Evolutionary conservation across 2,113 vertebrate genomes (phyloP).

Genomic region (Oreocharis arfaki): DNA sequence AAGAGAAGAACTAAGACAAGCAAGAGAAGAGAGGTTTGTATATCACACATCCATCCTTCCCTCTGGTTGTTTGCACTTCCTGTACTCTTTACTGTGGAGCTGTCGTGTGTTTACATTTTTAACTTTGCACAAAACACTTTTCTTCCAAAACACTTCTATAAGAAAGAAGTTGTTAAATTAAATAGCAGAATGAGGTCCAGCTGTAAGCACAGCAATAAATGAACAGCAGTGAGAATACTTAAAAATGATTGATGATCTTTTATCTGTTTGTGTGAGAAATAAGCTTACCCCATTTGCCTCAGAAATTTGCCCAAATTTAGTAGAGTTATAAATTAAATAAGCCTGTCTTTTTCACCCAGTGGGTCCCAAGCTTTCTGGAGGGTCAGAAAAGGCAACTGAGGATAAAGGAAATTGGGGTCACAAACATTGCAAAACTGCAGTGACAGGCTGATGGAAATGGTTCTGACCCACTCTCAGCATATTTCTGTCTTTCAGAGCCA

Average conservation of each 20-base stretch:
- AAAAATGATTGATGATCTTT: constrained; percentile 24
- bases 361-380: not conserved
- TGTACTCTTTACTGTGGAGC: not conserved
- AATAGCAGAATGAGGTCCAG: not conserved
- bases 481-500: not conserved
- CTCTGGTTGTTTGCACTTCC: not conserved
- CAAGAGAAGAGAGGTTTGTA: constrained; percentile 92
- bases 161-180: not conserved
- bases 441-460: not conserved
- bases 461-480: not conserved
- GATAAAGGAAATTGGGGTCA: constrained; percentile 31
- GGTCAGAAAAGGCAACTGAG: constrained; percentile 29
- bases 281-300: not conserved
- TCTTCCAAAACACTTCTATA: not conserved
- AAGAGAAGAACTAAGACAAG: constrained; percentile 88
- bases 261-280: constrained; percentile 32
- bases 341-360: not conserved
- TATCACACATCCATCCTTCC: not conserved
- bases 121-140: constrained; percentile 23
- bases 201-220: constrained; percentile 31
- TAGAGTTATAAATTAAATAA: not conserved
- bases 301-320: not conserved
- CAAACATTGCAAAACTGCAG: constrained; percentile 18
- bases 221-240: not conserved
- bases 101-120: not conserved